Percentiles rank a stretch among this genome's conserved stretches.
Conservation (phyloP, 1,140 invertebrate species). For the Aporrectodea caliginosa region DNA sequence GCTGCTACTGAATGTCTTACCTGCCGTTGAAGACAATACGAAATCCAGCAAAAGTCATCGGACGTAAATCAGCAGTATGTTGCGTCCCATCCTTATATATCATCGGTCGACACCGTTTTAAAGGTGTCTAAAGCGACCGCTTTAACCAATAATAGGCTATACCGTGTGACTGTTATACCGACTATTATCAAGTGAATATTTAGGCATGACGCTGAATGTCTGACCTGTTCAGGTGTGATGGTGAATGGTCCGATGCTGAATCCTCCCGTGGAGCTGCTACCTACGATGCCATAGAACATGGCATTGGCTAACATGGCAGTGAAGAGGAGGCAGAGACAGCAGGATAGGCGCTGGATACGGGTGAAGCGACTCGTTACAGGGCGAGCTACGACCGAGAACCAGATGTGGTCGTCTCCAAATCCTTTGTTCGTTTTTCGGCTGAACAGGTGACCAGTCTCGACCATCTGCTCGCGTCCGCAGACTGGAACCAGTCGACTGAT, state of each 20-base stretch:
- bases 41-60: too few relatives aligned
- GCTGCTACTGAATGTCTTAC: too few relatives aligned
- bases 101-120: too few relatives aligned
- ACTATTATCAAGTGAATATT: too few relatives aligned
- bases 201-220: too few relatives aligned
- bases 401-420: slow-evolving; percentile 61
- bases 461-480: slow-evolving; percentile 56
- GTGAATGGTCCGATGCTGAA: slow-evolving; percentile 58
- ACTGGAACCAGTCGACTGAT: slow-evolving; percentile 61
- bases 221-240: slow-evolving; percentile 55
- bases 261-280: slow-evolving; percentile 40
- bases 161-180: too few relatives aligned
- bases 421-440: slow-evolving; percentile 55
- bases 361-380: slow-evolving; percentile 54
- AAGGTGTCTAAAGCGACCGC: too few relatives aligned
- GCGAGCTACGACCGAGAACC: slow-evolving; percentile 61
- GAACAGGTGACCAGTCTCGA: slow-evolving; percentile 59
- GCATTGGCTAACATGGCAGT: slow-evolving; percentile 61
- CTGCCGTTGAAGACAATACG: too few relatives aligned
- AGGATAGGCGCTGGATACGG: slow-evolving; percentile 58
- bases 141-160: too few relatives aligned
- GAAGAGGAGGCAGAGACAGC: slow-evolving; percentile 60
- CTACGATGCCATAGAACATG: slow-evolving; percentile 58
- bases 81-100: too few relatives aligned
- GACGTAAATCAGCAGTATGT: too few relatives aligned